Percentiles rank a stretch among this genome's conserved stretches.
Conservation (phyloP, 1,140 invertebrate genomes). For the Drosophila malerkotliana region DNA sequence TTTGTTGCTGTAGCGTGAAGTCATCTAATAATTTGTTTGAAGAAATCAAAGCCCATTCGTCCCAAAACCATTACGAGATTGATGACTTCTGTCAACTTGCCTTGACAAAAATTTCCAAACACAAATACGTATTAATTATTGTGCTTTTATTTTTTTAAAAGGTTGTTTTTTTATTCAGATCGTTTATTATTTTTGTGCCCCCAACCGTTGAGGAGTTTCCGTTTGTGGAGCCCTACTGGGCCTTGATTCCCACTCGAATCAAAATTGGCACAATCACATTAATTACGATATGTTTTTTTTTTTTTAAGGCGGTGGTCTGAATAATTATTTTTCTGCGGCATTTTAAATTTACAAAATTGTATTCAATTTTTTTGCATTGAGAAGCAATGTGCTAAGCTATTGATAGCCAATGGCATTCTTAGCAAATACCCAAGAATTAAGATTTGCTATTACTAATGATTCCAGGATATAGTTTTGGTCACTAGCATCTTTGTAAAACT, state of each 20-base stretch:
- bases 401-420: too few species aligned
- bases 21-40: slow-evolving; percentile 73
- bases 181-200: slow-evolving; percentile 60
- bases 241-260: slow-evolving; percentile 65
- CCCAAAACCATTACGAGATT: slow-evolving; percentile 54
- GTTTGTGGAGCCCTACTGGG: slow-evolving; percentile 34
- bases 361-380: background rate
- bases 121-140: slow-evolving; percentile 13
- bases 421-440: too few species aligned
- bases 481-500: too few species aligned
- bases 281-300: slow-evolving; percentile 34
- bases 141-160: slow-evolving; percentile 57
- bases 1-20: slow-evolving; percentile 64
- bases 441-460: too few species aligned
- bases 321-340: background rate
- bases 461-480: too few species aligned
- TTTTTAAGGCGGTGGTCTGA: slow-evolving; percentile 18
- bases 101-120: background rate
- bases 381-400: too few species aligned
- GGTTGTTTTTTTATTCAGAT: slow-evolving; percentile 79
- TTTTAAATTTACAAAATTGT: background rate
- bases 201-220: slow-evolving; percentile 48
- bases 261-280: slow-evolving; percentile 27
- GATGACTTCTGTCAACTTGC: slow-evolving; percentile 54
- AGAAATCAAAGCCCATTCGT: slow-evolving; percentile 64